Conservation (phyloP, 1,140 invertebrate species). For the Armadillidium nasatum region DNA sequence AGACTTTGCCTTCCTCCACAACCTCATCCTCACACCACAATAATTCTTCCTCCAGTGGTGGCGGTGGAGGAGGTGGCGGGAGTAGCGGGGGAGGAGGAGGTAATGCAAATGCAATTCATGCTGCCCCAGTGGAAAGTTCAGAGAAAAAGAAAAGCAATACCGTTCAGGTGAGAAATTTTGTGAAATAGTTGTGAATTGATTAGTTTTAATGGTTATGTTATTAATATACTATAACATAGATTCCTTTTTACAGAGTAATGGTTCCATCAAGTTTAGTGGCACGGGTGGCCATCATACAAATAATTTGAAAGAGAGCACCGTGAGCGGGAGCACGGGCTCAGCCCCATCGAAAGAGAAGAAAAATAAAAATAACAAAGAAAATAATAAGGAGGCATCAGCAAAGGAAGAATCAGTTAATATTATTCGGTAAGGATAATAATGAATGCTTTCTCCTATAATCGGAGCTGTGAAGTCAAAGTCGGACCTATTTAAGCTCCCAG, state of each 20-base stretch:
- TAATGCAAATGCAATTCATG: neutral
- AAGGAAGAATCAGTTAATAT: slow-evolving; percentile 41
- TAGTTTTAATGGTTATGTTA: too few species aligned
- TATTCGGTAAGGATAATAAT: slow-evolving; percentile 31
- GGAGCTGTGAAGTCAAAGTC: too few species aligned
- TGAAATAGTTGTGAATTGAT: neutral
- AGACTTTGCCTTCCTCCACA: slow-evolving; percentile 32
- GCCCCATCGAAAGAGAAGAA: slow-evolving; percentile 35
- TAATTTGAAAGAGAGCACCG: slow-evolving; percentile 25
- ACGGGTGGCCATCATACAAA: slow-evolving; percentile 41
- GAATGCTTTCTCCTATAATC: too few species aligned
- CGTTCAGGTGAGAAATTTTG: too few species aligned
- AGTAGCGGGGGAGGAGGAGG: neutral
- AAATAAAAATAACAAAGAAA: slow-evolving; percentile 42
- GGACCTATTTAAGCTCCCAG: too few species aligned
- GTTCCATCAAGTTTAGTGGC: slow-evolving; percentile 37
- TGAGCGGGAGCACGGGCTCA: neutral
- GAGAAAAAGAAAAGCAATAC: too few species aligned
- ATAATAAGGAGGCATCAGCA: slow-evolving; percentile 34
- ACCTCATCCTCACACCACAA: neutral
- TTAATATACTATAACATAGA: too few species aligned
- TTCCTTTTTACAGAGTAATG: slow-evolving; percentile 37
- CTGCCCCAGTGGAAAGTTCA: neutral
- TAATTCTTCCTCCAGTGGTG: slow-evolving; percentile 21
- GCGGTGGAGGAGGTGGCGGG: neutral